A percentile compares a stretch with the other conserved stretches of the same genome.
Evolutionary conservation across 2,113 vertebrate species (phyloP).

Genomic region (Poeciliopsis retropinna): DNA sequence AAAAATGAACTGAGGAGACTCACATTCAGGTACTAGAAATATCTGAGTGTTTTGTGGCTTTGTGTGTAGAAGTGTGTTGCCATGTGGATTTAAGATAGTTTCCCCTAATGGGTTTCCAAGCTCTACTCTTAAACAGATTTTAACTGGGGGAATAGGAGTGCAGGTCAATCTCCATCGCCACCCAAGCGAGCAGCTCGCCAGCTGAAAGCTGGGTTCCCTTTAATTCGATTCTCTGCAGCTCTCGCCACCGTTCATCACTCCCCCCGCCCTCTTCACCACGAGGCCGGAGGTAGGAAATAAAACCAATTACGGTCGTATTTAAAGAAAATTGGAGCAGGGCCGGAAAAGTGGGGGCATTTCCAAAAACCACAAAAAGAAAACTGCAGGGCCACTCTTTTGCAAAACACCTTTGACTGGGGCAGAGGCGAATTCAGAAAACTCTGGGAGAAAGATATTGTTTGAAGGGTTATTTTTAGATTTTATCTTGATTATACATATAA

Average conservation of each 20-base stretch:
- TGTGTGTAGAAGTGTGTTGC: constrained; percentile 26
- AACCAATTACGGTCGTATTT: constrained; percentile 81
- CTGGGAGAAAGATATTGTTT: constrained; percentile 21
- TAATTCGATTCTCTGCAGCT: constrained; percentile 43
- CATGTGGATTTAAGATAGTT: constrained; percentile 51
- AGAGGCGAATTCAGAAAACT: constrained; percentile 18
- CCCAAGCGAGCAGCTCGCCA: constrained; percentile 60
- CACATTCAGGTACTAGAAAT: constrained; percentile 33
- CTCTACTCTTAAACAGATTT: constrained; percentile 68
- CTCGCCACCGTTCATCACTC: constrained; percentile 24
- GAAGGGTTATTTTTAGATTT: constrained; percentile 2
- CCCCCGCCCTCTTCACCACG: constrained; percentile 25
- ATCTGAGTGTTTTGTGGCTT: constrained; percentile 19
- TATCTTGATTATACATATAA: constrained; percentile 22
- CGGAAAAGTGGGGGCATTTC: constrained; percentile 77
- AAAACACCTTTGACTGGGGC: constrained; percentile 42
- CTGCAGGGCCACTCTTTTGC: constrained; percentile 53
- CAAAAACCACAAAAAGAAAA: constrained; percentile 74
- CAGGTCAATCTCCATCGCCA: constrained; percentile 63
- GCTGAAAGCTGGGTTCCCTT: constrained; percentile 61
- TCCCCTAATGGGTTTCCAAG: constrained; percentile 62
- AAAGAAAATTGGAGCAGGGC: constrained; percentile 80
- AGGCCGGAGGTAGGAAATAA: constrained; percentile 82
- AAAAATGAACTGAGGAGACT: constrained; percentile 27
- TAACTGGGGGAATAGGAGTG: constrained; percentile 49